Base-by-base conservation (phyloP, 2,888 invertebrate genomes). In the Spisula subtruncata region DNA sequence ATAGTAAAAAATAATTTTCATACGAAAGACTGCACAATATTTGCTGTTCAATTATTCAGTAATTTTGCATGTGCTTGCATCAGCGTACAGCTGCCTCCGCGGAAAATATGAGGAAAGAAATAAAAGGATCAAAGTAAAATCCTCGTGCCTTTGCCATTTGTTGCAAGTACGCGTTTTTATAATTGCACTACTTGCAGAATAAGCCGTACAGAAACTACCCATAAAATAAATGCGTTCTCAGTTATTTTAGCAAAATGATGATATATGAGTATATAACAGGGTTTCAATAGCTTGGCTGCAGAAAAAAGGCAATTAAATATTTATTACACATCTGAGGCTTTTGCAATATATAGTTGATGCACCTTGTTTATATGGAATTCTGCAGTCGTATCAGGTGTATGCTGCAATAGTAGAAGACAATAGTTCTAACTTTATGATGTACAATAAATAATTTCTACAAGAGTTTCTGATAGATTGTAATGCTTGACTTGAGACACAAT, bases 11-110 rank as follows among this genome's bases (percentile, higher is more conserved):
- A 25, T 18, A 10, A 32, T 35, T 75, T 75, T 75, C 18, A 75
- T 75, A 75, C 32, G 25, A 75, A 75, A 75, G 35, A 75, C 75
- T 66, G 60, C 60, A 12, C 60, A 66, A 66, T 66, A 66, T 66
- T 66, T 25, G 10, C 60, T 75, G 35, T 75, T 75, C 16, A 75
- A 75, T 75, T 75, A 75, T 75, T 75, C 29, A 75, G 75, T 16
- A 16, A 75, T 75, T 75, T 32, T 75, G 35, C 35, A 75, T 75
- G 32, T 32, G 75, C 35, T 75, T 75, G 32, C 29, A 75, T 75
- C 75, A 18, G 18, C 14, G 32, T 75, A 32, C 75, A 75, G 60
- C 60, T 75, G 35, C 75, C 32, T 75, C 35, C 12, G 16, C 6
- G 18, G 5, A 35, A 18, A 75, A 32, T 75, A 18, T 35, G 41